Percentiles rank a stretch among this genome's conserved stretches.
Conservation (phyloP, 2,888 invertebrate species). For the Sphinx pinastri region DNA sequence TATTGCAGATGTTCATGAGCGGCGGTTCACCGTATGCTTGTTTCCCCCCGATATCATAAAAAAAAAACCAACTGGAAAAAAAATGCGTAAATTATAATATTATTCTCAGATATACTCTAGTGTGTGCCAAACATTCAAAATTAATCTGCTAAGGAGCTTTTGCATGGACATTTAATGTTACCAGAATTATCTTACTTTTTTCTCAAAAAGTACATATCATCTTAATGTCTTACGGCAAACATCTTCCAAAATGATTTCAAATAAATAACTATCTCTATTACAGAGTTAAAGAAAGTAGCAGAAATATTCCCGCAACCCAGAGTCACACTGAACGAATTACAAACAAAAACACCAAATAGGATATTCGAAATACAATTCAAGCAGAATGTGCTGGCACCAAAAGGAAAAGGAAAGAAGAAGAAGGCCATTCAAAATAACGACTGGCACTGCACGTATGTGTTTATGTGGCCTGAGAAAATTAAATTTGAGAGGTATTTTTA, state of each 20-base stretch:
- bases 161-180: too few species aligned
- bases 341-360: constrained; percentile 68
- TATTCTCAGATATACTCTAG: too few species aligned
- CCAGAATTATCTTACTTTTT: too few species aligned
- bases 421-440: constrained; percentile 50
- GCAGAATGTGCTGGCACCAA: constrained; percentile 55
- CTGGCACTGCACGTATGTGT: constrained; percentile 82
- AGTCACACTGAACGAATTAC: constrained; percentile 75
- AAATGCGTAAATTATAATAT: too few species aligned
- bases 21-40: too few species aligned
- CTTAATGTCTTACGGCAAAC: too few species aligned
- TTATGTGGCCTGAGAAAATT: constrained; percentile 84
- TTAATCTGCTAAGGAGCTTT: too few species aligned
- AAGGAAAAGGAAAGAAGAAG: constrained; percentile 58
- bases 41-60: too few species aligned
- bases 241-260: background rate
- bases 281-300: constrained; percentile 57
- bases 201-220: too few species aligned
- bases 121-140: too few species aligned
- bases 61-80: too few species aligned
- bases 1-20: too few species aligned
- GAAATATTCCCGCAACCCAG: constrained; percentile 78
- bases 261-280: constrained; percentile 32
- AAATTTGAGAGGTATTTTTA: constrained; percentile 74
- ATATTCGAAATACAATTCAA: constrained; percentile 68